phyloP scores from a whole-genome alignment of 2,888 invertebrate genomes.

The Heliconius erato region DNA sequence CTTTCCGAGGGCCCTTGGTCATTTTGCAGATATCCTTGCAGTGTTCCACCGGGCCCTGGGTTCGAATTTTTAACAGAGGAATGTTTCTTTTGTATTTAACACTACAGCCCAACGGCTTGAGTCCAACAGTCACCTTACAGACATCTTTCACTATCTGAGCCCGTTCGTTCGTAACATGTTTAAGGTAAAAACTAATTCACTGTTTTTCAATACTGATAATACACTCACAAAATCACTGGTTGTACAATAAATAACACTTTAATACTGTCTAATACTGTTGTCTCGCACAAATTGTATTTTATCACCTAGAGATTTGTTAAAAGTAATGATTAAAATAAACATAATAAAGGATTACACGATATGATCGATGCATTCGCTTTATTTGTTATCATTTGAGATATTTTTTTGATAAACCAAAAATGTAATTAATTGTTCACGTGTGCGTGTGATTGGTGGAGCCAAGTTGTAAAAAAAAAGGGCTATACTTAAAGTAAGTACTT shows the following conservation, averaged over 20 bases:
- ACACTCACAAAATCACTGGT: slow-evolving; percentile 65
- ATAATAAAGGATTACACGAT: slow-evolving; percentile 60
- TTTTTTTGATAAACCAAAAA: slow-evolving; percentile 47
- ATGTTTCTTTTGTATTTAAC: slow-evolving; percentile 72
- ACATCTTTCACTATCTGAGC: slow-evolving; percentile 67
- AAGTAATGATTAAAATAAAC: slow-evolving; percentile 52
- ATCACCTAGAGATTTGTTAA: slow-evolving; percentile 49
- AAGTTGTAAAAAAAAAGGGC: not conserved
- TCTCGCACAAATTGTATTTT: slow-evolving; percentile 51
- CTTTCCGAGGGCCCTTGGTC: slow-evolving; percentile 86
- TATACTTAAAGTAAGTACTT: not conserved
- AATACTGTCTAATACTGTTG: slow-evolving; percentile 58
- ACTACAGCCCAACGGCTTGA: slow-evolving; percentile 71
- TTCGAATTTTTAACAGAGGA: slow-evolving; percentile 83
- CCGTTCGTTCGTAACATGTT: slow-evolving; percentile 69
- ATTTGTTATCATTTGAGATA: slow-evolving; percentile 52
- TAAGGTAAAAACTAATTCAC: slow-evolving; percentile 57
- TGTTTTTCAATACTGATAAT: slow-evolving; percentile 65
- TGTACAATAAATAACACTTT: slow-evolving; percentile 38
- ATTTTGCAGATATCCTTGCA: slow-evolving; percentile 83
- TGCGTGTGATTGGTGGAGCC: not conserved
- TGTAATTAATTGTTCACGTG: slow-evolving; percentile 51
- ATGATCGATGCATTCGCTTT: slow-evolving; percentile 64
- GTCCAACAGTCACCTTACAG: slow-evolving; percentile 75
- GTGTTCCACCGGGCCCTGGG: slow-evolving; percentile 81